phyloP scores from a whole-genome alignment of 2,797 vertebrate species.

The Furcifer pardalis region DNA sequence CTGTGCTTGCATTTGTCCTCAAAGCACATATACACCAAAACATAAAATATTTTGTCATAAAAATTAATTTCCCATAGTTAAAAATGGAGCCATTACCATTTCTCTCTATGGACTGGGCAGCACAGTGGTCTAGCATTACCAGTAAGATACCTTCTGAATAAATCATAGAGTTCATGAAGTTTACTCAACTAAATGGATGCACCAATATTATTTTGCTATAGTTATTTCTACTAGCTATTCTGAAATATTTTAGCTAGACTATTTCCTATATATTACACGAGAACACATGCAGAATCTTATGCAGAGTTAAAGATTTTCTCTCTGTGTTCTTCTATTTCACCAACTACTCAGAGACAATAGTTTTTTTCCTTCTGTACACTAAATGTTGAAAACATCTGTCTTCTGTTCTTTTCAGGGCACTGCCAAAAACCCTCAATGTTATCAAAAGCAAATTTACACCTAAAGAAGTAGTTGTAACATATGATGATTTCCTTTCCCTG shows the following conservation, averaged over 20 bases:
- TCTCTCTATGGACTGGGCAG: not conserved
- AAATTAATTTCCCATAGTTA: no score
- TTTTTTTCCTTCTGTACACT: not conserved
- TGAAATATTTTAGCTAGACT: not conserved
- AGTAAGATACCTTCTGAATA: not conserved
- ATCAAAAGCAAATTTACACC: no score
- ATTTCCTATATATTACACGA: not conserved
- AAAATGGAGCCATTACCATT: not conserved
- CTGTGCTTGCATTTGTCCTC: slow-evolving; percentile 29
- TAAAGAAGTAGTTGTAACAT: not conserved
- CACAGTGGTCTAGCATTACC: not conserved
- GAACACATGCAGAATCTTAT: not conserved
- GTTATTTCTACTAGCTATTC: not conserved
- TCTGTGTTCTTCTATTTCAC: not conserved
- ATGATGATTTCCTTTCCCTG: not conserved
- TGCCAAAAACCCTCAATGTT: not conserved
- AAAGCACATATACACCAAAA: slow-evolving; percentile 30
- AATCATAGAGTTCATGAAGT: not conserved
- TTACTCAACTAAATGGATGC: rapidly evolving
- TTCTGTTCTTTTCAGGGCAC: not conserved
- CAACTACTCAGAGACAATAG: not conserved
- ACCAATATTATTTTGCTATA: not conserved
- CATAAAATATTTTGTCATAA: slow-evolving; percentile 37
- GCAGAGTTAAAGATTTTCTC: not conserved
- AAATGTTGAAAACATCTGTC: not conserved